A percentile compares a stretch with the other conserved stretches of the same genome.
Evolutionary conservation across 2,113 vertebrate species (phyloP).

Genomic region (Peucedramus taeniatus): DNA sequence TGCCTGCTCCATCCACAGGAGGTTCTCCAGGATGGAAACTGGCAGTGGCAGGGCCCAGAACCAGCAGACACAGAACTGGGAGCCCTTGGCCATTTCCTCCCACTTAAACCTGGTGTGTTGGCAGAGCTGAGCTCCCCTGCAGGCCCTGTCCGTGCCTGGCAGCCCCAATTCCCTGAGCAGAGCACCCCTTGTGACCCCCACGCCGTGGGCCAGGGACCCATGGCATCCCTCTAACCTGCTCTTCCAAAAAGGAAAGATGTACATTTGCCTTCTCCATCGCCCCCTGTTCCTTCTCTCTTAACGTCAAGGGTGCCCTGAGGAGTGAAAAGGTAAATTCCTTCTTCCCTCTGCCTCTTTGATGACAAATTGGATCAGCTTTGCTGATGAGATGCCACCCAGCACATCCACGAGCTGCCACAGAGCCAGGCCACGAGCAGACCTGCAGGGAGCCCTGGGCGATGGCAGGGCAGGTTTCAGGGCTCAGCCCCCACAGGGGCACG

Average conservation of each 20-base stretch:
- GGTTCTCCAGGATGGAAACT: not conserved
- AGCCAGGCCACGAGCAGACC: not conserved
- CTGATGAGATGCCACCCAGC: not conserved
- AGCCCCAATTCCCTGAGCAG: accelerated
- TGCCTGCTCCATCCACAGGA: not conserved
- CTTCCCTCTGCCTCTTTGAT: not conserved
- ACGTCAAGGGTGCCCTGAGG: not conserved
- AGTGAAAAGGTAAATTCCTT: not conserved
- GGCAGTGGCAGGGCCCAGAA: not conserved
- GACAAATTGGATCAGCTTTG: not conserved
- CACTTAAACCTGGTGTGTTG: not conserved
- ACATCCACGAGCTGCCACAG: not conserved
- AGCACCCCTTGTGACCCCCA: accelerated
- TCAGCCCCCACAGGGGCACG: not conserved
- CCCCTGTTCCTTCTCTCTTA: not conserved
- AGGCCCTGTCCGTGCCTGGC: not conserved
- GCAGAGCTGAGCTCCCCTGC: not conserved
- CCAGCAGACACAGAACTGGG: not conserved
- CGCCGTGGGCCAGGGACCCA: not conserved
- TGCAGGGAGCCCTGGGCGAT: not conserved
- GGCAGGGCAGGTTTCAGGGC: not conserved
- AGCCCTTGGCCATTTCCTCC: not conserved
- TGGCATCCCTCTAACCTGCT: not conserved
- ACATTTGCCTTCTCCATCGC: not conserved
- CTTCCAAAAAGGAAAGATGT: not conserved